These are phyloP conservation scores for Variabilichromis moorii DNA, from an alignment of 2,113 vertebrate genomes.

Conservation along the genomic window DNA sequence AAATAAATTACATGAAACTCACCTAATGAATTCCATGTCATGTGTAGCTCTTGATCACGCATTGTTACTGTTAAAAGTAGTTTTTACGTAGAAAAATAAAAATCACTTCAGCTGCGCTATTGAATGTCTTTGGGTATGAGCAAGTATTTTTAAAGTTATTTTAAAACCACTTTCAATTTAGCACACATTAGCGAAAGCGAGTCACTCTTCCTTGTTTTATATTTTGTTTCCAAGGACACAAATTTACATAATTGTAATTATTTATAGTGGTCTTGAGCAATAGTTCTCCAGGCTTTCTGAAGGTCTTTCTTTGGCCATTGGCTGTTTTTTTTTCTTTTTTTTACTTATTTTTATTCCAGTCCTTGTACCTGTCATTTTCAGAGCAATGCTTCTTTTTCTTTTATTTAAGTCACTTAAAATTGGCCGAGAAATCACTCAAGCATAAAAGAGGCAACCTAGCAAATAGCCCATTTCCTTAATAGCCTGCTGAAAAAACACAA, in stretches of 20 bases:
- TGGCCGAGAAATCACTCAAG: neutral
- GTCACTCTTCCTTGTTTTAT: neutral
- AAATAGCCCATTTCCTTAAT: neutral
- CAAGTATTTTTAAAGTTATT: neutral
- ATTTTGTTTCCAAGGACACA: neutral
- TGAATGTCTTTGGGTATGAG: neutral
- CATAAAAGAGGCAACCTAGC: neutral
- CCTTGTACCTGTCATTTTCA: neutral
- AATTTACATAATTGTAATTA: neutral
- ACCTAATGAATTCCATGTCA: neutral
- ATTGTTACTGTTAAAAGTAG: neutral
- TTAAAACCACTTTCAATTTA: neutral
- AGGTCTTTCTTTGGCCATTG: neutral
- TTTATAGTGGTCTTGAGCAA: neutral
- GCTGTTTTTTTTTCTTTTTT: fast-evolving
- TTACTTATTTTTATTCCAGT: neutral
- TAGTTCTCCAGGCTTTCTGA: neutral
- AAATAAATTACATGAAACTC: neutral
- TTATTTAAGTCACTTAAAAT: neutral
- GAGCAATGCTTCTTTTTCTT: neutral
- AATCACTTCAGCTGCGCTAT: neutral
- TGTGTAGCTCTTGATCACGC: neutral
- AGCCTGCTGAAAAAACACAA: neutral
- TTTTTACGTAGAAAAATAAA: neutral
- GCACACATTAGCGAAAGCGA: neutral